These are phyloP conservation scores for Vannuccia rotundouncinata DNA, from an alignment of 2,888 invertebrate species.

Conservation along the genomic window DNA sequence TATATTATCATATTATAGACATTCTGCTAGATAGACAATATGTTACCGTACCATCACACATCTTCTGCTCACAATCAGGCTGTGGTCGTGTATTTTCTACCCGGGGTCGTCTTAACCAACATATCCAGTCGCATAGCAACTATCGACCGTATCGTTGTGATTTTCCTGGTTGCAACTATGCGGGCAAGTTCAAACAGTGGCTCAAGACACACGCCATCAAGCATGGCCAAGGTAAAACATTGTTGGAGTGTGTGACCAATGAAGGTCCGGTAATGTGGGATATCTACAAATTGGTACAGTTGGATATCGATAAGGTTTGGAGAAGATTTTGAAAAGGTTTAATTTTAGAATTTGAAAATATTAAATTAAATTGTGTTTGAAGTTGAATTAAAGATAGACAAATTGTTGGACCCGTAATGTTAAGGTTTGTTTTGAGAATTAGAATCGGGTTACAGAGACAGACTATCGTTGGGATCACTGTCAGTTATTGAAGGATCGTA, in stretches of 20 bases:
- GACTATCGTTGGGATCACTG: too few species aligned
- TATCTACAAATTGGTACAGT: too few species aligned
- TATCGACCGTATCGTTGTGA: neutral
- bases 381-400: too few species aligned
- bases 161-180: constrained; percentile 7
- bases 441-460: too few species aligned
- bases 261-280: neutral
- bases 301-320: neutral
- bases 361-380: too few species aligned
- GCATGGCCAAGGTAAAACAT: neutral
- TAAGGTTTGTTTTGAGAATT: too few species aligned
- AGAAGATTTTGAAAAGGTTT: too few species aligned
- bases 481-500: too few species aligned
- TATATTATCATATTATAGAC: neutral
- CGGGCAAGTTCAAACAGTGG: constrained; percentile 15
- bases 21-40: neutral
- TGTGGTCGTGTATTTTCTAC: neutral
- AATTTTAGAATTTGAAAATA: too few species aligned
- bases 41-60: neutral
- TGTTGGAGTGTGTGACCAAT: too few species aligned
- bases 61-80: neutral
- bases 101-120: neutral
- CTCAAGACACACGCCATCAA: neutral
- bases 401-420: too few species aligned
- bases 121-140: neutral